phyloP scores from a whole-genome alignment of 1,140 invertebrate species.

The Brachionus asplanchnoidis region DNA sequence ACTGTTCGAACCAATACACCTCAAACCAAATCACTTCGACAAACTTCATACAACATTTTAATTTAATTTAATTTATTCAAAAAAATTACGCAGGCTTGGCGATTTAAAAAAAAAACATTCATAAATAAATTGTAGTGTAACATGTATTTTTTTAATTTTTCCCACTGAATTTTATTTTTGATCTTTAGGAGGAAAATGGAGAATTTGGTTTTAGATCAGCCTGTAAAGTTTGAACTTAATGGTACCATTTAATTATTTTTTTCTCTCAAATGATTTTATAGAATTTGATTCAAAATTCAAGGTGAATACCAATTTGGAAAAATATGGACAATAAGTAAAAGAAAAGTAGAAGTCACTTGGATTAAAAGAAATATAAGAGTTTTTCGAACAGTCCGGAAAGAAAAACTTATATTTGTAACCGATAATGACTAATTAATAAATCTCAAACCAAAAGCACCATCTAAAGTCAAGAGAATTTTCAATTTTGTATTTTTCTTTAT shows the following conservation, averaged over 20 bases:
- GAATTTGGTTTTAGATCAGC: constrained; percentile 28
- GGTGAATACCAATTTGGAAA: constrained; percentile 5
- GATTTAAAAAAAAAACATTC: not conserved
- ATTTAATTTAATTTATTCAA: constrained; percentile 1
- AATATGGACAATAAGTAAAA: constrained; percentile 33
- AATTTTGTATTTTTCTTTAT: not conserved
- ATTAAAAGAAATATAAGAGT: not conserved
- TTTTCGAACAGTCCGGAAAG: not conserved
- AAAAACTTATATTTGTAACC: not conserved
- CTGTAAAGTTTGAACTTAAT: constrained; percentile 21
- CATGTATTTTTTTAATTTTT: not conserved
- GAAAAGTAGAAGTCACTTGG: not conserved
- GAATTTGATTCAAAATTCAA: constrained; percentile 11
- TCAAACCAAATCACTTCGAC: not conserved
- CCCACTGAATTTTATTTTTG: not conserved
- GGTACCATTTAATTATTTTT: constrained; percentile 5
- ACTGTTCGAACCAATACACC: not conserved
- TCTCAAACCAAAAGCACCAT: not conserved
- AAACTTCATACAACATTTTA: not conserved
- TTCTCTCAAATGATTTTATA: not conserved
- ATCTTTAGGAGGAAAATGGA: not conserved
- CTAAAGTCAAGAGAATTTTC: not conserved
- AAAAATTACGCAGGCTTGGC: not conserved
- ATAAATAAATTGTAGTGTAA: not conserved
- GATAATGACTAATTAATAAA: constrained; percentile 9